These are phyloP conservation scores for Kobus ellipsiprymnus DNA, from an alignment of 2,113 vertebrate species.

Conservation along the genomic window DNA sequence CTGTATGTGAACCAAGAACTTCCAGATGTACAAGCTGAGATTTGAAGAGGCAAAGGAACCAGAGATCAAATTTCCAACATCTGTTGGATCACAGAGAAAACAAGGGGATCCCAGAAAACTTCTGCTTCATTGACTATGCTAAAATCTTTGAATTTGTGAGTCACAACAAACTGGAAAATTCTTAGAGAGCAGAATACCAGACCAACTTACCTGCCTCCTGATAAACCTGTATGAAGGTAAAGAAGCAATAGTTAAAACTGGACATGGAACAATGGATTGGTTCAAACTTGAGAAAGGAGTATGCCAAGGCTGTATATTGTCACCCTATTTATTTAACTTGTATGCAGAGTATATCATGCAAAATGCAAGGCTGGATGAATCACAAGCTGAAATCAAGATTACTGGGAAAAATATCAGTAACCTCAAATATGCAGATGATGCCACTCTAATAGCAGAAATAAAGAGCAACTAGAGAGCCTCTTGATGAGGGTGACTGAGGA, in stretches of 20 bases:
- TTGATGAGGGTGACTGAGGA: not conserved
- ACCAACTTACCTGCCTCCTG: not conserved
- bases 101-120: not conserved
- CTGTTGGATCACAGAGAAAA: not conserved
- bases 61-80: not conserved
- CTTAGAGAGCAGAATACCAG: not conserved
- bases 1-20: not conserved
- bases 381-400: not conserved
- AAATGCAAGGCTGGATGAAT: not conserved
- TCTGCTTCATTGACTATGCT: not conserved
- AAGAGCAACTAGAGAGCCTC: not conserved
- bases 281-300: not conserved
- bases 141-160: not conserved
- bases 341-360: not conserved
- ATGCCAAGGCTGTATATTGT: not conserved
- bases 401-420: not conserved
- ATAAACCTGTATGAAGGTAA: not conserved
- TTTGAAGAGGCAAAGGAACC: not conserved
- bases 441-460: not conserved
- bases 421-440: not conserved
- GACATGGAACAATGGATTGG: not conserved
- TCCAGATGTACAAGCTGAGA: not conserved
- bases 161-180: not conserved
- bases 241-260: not conserved
- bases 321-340: not conserved